Evolutionary conservation across 1,140 invertebrate genomes (phyloP), one percentile per base, ranked within the genome.

Genomic region (Hypsibius dujardini): DNA sequence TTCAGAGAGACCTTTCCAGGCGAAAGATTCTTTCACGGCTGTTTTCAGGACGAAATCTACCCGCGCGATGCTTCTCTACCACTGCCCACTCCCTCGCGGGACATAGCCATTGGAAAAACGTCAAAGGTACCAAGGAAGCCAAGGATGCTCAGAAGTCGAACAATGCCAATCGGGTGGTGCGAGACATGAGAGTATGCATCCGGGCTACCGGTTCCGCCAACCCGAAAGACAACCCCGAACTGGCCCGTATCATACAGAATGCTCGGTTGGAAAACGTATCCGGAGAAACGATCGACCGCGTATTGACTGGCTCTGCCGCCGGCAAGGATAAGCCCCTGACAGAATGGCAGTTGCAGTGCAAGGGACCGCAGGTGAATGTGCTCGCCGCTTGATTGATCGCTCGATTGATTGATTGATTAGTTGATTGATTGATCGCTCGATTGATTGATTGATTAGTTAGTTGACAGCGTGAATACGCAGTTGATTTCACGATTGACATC

Each of bases 21-120:
- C n/a, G 7, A 56, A 56, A n/a, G 50, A 56, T 56, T 7, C n/a
- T 56, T 56, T 56, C 7, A 56, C 50, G 50, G 50, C 50, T 7
- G n/a, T 56, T n/a, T n/a, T n/a, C 50, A 56, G n/a, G 7, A 56
- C 50, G n/a, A 12, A 12, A 56, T 56, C 50, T 56, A 56, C 7
- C n/a, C 50, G n/a, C 50, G 7, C 50, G n/a, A 12, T n/a, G 50
- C 50, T 56, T 56, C 50, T 56, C 50, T 56, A 12, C n/a, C 7
- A 56, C 50, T 56, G 7, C 50, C n/a, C 7, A 56, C 7, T 56
- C 7, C n/a, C 7, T 12, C n/a, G 50, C 50, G 50, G 62, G 62
- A 12, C 62, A 67, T 42, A 67, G 62, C 45, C 62, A 67, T 42
- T 67, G 62, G 62, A 12, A 67, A 42, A 67, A 67, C 45, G 45